phyloP scores from a whole-genome alignment of 2,113 vertebrate species.

The Rutilus rutilus region DNA sequence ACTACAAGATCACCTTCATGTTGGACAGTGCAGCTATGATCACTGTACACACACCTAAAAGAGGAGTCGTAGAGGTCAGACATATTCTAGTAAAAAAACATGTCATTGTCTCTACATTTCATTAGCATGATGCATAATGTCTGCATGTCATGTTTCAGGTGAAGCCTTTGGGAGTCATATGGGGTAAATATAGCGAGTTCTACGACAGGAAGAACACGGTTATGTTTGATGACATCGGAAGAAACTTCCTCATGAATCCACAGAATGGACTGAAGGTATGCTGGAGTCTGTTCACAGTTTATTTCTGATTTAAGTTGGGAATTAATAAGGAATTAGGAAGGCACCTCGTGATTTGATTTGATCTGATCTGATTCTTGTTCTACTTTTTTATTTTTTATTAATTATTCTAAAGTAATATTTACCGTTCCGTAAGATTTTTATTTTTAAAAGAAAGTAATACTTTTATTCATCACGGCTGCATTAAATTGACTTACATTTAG shows the following conservation, averaged over 20 bases:
- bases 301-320: background rate
- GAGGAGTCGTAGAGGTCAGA: slow-evolving; percentile 94
- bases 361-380: too few relatives aligned
- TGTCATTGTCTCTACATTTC: background rate
- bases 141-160: slow-evolving; percentile 77
- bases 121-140: slow-evolving; percentile 5
- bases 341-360: background rate
- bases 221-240: slow-evolving; percentile 98
- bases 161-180: slow-evolving; percentile 96
- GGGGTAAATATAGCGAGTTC: slow-evolving; percentile 96
- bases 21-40: slow-evolving; percentile 99
- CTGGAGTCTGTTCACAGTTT: background rate
- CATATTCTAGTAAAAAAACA: slow-evolving; percentile 56
- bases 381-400: too few relatives aligned
- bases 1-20: slow-evolving; percentile 99
- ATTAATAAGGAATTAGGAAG: background rate
- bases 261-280: slow-evolving; percentile 97
- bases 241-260: slow-evolving; percentile 99
- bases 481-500: too few relatives aligned
- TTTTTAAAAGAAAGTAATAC: too few relatives aligned
- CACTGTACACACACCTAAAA: slow-evolving; percentile 95
- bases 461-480: too few relatives aligned
- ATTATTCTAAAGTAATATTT: too few relatives aligned
- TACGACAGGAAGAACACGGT: slow-evolving; percentile 98
- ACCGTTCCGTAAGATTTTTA: too few relatives aligned